phyloP scores from a whole-genome alignment of 2,113 vertebrate genomes.

The Paracyprichromis sp. region DNA sequence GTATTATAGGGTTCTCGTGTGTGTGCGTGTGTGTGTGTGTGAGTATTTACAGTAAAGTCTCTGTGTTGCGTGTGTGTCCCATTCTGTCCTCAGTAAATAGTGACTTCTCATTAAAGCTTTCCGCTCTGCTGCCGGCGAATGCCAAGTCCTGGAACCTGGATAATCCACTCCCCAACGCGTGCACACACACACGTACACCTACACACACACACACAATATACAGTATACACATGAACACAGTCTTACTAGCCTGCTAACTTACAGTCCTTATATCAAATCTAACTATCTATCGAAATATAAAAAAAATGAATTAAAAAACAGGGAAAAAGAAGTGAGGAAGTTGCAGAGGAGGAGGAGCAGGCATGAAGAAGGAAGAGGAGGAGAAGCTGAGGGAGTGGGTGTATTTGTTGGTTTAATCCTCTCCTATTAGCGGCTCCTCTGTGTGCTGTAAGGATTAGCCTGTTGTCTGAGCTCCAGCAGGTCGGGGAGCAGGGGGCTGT shows the following conservation, averaged over 20 bases:
- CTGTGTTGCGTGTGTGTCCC: slow-evolving; percentile 24
- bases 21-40: background rate
- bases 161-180: slow-evolving; percentile 49
- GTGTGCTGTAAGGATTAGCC: slow-evolving; percentile 63
- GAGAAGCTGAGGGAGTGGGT: slow-evolving; percentile 25
- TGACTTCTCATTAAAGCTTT: slow-evolving; percentile 66
- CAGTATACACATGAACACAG: background rate
- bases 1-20: background rate
- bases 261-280: slow-evolving; percentile 1
- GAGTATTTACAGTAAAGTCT: background rate
- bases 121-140: slow-evolving; percentile 44
- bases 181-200: background rate
- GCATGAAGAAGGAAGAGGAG: background rate
- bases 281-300: background rate
- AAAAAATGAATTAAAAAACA: background rate
- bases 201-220: background rate
- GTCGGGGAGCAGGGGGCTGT: slow-evolving; percentile 31
- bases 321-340: background rate
- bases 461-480: slow-evolving; percentile 51
- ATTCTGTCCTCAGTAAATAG: slow-evolving; percentile 56
- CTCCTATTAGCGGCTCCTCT: slow-evolving; percentile 52
- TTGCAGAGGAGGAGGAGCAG: background rate
- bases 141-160: slow-evolving; percentile 50
- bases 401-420: slow-evolving; percentile 51
- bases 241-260: slow-evolving; percentile 26